Percentiles rank a stretch among this genome's conserved stretches.
Evolutionary conservation across 2,797 vertebrate species (phyloP).

Genomic region (Tokudaia muenninki): DNA sequence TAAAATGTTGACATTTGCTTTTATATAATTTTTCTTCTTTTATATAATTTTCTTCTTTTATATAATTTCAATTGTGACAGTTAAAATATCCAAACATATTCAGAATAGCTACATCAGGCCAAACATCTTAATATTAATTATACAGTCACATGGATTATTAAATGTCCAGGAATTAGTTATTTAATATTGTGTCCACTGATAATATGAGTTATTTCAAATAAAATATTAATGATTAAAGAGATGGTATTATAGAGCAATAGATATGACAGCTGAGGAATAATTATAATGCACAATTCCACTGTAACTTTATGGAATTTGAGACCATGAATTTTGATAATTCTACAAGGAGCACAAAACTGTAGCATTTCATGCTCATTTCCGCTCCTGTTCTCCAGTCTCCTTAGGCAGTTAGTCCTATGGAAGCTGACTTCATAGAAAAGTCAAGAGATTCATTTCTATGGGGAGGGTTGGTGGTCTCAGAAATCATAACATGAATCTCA

Average conservation of each 20-base stretch:
- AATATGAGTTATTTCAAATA: neutral
- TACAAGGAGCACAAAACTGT: conserved; percentile 70
- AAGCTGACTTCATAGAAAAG: conserved; percentile 30
- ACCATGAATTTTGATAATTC: conserved; percentile 76
- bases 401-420: conserved; percentile 79
- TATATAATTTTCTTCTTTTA: neutral
- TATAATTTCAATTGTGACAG: neutral
- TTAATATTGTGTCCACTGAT: neutral
- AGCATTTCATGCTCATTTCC: conserved; percentile 77
- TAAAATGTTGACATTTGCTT: neutral
- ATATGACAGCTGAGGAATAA: conserved; percentile 74
- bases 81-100: neutral
- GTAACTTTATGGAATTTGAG: conserved; percentile 41
- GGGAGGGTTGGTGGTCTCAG: neutral
- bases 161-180: neutral
- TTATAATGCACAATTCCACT: conserved; percentile 70
- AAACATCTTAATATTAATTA: neutral
- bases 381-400: conserved; percentile 51
- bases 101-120: neutral
- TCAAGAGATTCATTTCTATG: conserved; percentile 53
- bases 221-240: conserved; percentile 44
- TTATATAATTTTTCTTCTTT: neutral
- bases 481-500: conserved; percentile 76
- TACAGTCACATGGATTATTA: neutral
- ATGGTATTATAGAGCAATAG: conserved; percentile 54